Percentiles rank a stretch among this genome's conserved stretches.
These are phyloP conservation scores for Thymelicus sylvestris DNA, from an alignment of 2,888 invertebrate genomes.

Conservation along the genomic window DNA sequence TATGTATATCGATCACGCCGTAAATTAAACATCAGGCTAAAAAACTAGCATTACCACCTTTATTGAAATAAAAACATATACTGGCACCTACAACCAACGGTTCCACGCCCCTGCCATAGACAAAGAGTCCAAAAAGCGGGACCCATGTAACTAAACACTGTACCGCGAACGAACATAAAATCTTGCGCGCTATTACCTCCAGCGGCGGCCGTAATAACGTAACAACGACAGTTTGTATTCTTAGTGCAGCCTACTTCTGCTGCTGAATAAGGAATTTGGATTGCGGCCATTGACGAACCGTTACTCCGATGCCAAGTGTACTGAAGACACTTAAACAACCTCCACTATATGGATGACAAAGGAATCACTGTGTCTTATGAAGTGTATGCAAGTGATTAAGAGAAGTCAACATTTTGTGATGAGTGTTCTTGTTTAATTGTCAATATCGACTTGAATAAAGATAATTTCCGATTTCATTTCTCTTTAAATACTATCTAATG, in stretches of 20 bases:
- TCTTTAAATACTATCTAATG: too few relatives aligned
- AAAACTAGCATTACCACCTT: too few relatives aligned
- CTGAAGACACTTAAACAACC: not conserved
- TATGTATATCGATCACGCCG: too few relatives aligned
- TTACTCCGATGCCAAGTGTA: not conserved
- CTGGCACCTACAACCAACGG: not conserved
- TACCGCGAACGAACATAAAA: constrained; percentile 79
- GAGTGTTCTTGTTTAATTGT: too few relatives aligned
- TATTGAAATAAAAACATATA: not conserved
- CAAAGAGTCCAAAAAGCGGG: constrained; percentile 59
- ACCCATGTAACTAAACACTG: constrained; percentile 68
- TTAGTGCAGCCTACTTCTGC: not conserved
- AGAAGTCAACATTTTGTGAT: too few relatives aligned
- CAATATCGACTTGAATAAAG: too few relatives aligned
- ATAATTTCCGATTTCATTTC: too few relatives aligned
- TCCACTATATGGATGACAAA: not conserved
- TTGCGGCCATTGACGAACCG: not conserved
- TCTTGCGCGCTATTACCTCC: constrained; percentile 65
- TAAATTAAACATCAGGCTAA: too few relatives aligned
- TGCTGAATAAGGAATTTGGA: not conserved
- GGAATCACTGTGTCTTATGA: too few relatives aligned
- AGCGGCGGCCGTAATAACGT: constrained; percentile 46
- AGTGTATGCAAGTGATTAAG: too few relatives aligned
- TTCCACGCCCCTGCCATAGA: constrained; percentile 40
- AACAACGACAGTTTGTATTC: constrained; percentile 70